These are phyloP conservation scores for Pitta sordida DNA, from an alignment of 2,113 vertebrate genomes.

Conservation along the genomic window DNA sequence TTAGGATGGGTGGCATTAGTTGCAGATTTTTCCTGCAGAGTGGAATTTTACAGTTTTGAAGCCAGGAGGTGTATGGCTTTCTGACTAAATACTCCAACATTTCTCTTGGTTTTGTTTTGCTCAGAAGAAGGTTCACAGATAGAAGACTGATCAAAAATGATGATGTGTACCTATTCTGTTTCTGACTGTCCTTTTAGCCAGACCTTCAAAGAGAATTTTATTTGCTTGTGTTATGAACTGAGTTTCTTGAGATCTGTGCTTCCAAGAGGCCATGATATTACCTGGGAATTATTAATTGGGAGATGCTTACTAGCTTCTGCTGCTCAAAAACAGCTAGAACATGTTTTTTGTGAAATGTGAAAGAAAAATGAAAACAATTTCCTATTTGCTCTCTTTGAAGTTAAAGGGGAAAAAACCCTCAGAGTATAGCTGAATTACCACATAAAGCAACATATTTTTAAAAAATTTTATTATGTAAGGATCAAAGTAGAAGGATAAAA, in stretches of 20 bases:
- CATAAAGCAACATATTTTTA: background rate
- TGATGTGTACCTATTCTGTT: background rate
- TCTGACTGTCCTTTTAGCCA: constrained; percentile 12
- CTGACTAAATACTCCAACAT: background rate
- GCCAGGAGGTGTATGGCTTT: background rate
- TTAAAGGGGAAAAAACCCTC: background rate
- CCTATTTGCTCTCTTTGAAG: constrained; percentile 59
- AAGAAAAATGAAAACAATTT: constrained; percentile 53
- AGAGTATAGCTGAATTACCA: constrained; percentile 24
- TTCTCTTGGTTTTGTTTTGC: constrained; percentile 22
- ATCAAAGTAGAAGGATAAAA: constrained; percentile 48
- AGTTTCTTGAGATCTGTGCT: constrained; percentile 11
- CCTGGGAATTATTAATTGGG: constrained; percentile 35
- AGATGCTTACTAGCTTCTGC: constrained; percentile 24
- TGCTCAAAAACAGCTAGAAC: constrained; percentile 21
- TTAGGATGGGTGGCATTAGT: background rate
- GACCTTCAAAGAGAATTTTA: constrained; percentile 33
- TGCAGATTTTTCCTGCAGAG: background rate
- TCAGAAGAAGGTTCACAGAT: constrained; percentile 32
- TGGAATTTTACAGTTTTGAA: constrained; percentile 2
- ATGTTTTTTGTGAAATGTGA: background rate
- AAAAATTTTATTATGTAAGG: constrained; percentile 2
- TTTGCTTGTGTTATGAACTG: background rate
- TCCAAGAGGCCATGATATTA: background rate
- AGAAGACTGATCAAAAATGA: constrained; percentile 1